Conservation (phyloP, 2,888 invertebrate species). For the Tetranychus truncatus region DNA sequence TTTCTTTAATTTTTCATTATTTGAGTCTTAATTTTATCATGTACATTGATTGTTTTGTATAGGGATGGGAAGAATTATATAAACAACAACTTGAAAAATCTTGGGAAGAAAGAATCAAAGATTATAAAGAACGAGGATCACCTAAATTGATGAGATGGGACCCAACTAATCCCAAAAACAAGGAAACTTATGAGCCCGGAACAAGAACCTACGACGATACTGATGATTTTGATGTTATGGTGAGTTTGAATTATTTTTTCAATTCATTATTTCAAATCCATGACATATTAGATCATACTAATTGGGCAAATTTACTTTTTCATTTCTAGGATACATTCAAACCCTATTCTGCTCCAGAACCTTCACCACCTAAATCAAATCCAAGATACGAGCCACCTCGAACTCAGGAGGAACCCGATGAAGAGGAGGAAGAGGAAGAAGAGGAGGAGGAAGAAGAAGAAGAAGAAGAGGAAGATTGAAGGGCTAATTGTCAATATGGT, state of each 20-base stretch:
- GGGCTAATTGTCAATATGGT: too few species aligned
- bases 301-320: background rate
- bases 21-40: conserved; percentile 11
- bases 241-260: background rate
- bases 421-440: conserved; percentile 40
- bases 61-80: conserved; percentile 67
- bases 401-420: conserved; percentile 42
- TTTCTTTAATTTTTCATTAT: conserved; percentile 9
- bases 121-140: conserved; percentile 26
- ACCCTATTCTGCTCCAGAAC: conserved; percentile 16
- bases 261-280: background rate
- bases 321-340: conserved; percentile 20
- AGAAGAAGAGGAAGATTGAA: conserved; percentile 23
- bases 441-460: conserved; percentile 44
- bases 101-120: conserved; percentile 47
- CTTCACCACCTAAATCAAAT: conserved; percentile 18
- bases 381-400: conserved; percentile 39
- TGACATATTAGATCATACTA: background rate
- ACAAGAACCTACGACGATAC: conserved; percentile 78
- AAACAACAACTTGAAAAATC: conserved; percentile 68
- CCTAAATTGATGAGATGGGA: conserved; percentile 27
- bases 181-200: conserved; percentile 62
- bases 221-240: conserved; percentile 33
- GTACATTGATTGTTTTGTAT: conserved; percentile 28
- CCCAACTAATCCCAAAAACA: conserved; percentile 28